phyloP scores from a whole-genome alignment of 2,113 vertebrate genomes.

The Peromyscus leucopus region DNA sequence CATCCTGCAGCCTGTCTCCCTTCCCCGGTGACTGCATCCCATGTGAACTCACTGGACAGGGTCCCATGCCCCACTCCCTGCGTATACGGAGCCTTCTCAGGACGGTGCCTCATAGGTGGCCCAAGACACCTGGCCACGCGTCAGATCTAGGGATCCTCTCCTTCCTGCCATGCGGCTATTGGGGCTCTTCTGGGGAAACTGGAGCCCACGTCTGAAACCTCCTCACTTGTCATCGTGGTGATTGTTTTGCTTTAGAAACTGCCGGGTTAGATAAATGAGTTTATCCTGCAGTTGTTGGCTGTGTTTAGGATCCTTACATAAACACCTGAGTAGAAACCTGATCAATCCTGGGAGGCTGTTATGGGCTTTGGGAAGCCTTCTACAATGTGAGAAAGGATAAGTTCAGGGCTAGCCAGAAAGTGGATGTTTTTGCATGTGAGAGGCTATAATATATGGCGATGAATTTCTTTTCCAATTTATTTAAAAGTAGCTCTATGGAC shows the following conservation, averaged over 20 bases:
- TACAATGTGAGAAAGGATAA: neutral
- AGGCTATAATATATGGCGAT: neutral
- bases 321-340: neutral
- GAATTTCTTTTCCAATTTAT: neutral
- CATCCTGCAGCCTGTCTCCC: neutral
- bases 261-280: neutral
- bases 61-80: neutral
- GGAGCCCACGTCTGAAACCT: neutral
- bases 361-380: neutral
- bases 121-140: neutral
- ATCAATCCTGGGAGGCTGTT: neutral
- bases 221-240: neutral
- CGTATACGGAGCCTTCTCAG: neutral
- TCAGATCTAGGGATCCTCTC: neutral
- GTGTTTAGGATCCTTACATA: neutral
- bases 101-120: neutral
- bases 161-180: neutral
- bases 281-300: neutral
- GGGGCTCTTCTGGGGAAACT: neutral
- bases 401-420: neutral
- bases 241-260: neutral
- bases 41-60: neutral
- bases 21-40: neutral
- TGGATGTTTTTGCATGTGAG: neutral
- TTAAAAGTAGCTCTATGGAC: neutral